Base-by-base conservation (phyloP, 2,888 invertebrate species). In the Phanerotoma sp. region DNA sequence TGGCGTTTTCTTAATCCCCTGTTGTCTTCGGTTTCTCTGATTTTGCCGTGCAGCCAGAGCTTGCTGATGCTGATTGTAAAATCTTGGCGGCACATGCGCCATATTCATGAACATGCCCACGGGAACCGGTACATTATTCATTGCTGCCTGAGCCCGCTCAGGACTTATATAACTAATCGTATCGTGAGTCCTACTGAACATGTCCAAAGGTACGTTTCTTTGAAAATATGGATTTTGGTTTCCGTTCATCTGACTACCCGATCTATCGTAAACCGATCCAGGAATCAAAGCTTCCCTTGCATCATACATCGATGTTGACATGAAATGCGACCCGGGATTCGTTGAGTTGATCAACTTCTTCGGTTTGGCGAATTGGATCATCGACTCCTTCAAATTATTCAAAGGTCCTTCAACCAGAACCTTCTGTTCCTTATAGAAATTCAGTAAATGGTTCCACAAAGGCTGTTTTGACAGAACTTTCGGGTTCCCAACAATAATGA, bases 401-500 rank as follows among this genome's bases (percentile, higher is more conserved):
- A 99, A 80, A 0, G 99, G 97, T 0, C 99, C 99, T 79, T 99
- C 99, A 5, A 98, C 97, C 15, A 99, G 81, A 33, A 95, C 93
- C 74, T 94, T 93, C 62, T 97, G 93, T 75, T 98, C 98, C 77
- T 99, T 98, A 81, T 96, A 98, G 76, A 96, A 96, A 37, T 93
- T 94, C 58, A 99, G 82, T 66, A 99, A 81, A 73, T 99, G 97
- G 78, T 99, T 97, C 99, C 99, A 99, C 2, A 99, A 82, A 0
- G 95, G 94, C 80, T 99, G 98, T 79, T 97, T 97, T 6, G 97
- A 95, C 3, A 99, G 82, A 13, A 99, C 97, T 79, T 98, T 99
- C 0, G 99, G 98, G 79, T 99, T 99, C 49, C 99, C 99, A 50
- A 99, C 96, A 60, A 99, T 94, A 62, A 99, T 97, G 40, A 97